Conservation (phyloP, 2,888 invertebrate genomes). For the Ectemnius continuus region DNA sequence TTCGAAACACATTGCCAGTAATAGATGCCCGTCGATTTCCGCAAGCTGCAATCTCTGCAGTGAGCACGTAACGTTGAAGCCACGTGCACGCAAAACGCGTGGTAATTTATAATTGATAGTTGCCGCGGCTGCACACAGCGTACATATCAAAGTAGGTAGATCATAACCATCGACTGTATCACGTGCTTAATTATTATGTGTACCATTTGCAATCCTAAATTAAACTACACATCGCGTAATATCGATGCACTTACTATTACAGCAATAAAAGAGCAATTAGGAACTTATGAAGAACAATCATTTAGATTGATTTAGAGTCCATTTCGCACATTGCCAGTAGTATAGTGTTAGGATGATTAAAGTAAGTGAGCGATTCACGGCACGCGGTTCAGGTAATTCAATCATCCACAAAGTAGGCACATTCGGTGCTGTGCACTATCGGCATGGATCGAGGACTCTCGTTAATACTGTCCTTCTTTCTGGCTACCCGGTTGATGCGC, state of each 20-base stretch:
- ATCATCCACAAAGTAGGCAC: constrained; percentile 28
- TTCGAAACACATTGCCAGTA: constrained; percentile 28
- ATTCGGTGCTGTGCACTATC: constrained; percentile 24
- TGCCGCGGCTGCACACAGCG: constrained; percentile 48
- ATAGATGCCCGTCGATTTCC: constrained; percentile 22
- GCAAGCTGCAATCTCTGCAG: constrained; percentile 35
- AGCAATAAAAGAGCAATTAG: no score
- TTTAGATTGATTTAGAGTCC: no score
- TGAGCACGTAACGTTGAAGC: constrained; percentile 37
- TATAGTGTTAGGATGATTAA: not conserved
- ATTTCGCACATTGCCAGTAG: constrained; percentile 24
- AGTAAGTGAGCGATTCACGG: not conserved
- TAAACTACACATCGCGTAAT: no score
- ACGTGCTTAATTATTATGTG: constrained; percentile 14
- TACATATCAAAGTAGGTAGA: constrained; percentile 22
- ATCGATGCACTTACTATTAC: no score
- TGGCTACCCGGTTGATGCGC: constrained; percentile 59
- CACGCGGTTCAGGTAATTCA: constrained; percentile 18
- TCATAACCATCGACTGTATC: constrained; percentile 21
- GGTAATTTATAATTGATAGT: constrained; percentile 49
- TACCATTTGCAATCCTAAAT: constrained; percentile 13
- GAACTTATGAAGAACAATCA: no score
- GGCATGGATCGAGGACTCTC: constrained; percentile 18
- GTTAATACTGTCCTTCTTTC: constrained; percentile 37
- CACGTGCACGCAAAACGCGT: constrained; percentile 38